Evolutionary conservation across 2,888 invertebrate species (phyloP).

Genomic region (Eurois occulta): DNA sequence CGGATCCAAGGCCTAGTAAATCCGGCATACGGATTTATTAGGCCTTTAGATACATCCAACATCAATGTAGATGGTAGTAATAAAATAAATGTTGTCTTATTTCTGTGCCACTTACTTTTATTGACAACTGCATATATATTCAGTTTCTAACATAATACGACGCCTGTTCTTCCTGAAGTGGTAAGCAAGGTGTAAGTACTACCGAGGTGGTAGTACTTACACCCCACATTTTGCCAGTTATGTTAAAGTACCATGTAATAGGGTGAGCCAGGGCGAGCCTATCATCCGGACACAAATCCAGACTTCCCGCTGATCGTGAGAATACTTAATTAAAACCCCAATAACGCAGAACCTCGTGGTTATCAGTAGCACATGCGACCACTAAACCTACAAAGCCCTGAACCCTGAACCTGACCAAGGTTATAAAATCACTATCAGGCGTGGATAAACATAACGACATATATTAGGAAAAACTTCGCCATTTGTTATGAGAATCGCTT

Average conservation of each 20-base stretch:
- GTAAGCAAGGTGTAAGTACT: too few relatives aligned
- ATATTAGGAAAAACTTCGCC: background rate
- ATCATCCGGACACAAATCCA: background rate
- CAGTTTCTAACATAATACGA: background rate
- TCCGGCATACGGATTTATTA: too few relatives aligned
- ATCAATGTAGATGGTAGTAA: background rate
- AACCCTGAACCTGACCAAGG: too few relatives aligned
- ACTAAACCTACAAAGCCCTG: too few relatives aligned
- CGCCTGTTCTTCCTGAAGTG: background rate
- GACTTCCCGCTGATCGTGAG: background rate
- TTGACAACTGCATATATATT: background rate
- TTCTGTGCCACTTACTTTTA: background rate
- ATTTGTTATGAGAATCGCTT: too few relatives aligned
- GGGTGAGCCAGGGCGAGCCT: background rate
- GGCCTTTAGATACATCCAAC: background rate
- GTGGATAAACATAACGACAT: background rate
- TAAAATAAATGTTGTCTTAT: background rate
- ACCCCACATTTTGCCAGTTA: background rate
- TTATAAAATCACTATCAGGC: background rate
- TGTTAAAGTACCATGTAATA: background rate
- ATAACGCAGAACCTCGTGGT: too few relatives aligned
- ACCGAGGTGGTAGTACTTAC: background rate
- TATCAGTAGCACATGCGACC: too few relatives aligned
- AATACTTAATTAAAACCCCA: background rate
- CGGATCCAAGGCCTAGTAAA: too few relatives aligned